A percentile compares a stretch with the other conserved stretches of the same genome.
These are phyloP conservation scores for Puntigrus tetrazona DNA, from an alignment of 2,113 vertebrate species.

Conservation along the genomic window DNA sequence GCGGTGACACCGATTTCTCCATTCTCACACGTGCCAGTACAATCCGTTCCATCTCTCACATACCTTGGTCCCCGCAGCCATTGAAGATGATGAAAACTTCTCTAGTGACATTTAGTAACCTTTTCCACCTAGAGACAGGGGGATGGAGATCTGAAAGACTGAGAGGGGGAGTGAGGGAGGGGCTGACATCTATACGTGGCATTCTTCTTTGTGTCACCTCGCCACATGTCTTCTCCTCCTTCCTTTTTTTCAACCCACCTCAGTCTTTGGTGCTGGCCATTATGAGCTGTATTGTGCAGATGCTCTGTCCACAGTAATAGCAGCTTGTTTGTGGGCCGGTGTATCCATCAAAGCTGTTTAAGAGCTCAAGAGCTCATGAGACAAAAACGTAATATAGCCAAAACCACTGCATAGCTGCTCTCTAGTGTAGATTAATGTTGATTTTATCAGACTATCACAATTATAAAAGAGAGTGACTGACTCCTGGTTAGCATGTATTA, in stretches of 20 bases:
- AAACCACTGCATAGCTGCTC: no score
- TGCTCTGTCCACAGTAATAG: conserved; percentile 35
- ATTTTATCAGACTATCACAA: no score
- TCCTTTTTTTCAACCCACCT: conserved; percentile 26
- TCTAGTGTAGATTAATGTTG: no score
- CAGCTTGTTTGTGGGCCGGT: conserved; percentile 19
- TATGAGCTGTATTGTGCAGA: conserved; percentile 34
- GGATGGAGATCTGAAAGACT: conserved; percentile 56
- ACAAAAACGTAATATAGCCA: no score
- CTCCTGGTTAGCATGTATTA: no score
- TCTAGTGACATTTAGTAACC: conserved; percentile 85
- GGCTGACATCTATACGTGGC: conserved; percentile 51
- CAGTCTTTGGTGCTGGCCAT: conserved; percentile 23
- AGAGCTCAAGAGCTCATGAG: no score
- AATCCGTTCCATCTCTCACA: conserved; percentile 30
- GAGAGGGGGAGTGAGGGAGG: conserved; percentile 57
- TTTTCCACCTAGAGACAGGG: conserved; percentile 73
- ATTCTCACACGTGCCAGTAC: conserved; percentile 31
- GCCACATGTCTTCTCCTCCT: conserved; percentile 63
- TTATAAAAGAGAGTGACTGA: no score
- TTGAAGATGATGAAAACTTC: conserved; percentile 82
- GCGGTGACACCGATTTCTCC: neutral
- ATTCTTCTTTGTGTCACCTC: conserved; percentile 66
- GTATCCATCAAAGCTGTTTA: neutral
- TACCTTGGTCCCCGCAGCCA: conserved; percentile 60